Conservation (phyloP, 2,797 vertebrate species). For the Jordanella pulchra region DNA sequence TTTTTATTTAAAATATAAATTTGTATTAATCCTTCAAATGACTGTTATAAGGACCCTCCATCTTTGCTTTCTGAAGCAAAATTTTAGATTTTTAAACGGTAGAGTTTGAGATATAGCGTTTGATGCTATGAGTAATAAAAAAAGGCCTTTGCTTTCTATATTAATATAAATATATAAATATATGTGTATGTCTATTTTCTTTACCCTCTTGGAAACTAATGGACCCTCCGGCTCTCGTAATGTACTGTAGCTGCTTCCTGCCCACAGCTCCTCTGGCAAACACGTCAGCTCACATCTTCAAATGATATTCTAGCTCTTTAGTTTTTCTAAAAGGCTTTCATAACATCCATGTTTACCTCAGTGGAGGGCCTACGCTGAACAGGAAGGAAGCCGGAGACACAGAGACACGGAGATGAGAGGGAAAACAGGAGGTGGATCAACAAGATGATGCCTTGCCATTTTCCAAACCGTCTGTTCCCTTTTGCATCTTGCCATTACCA, state of each 20-base stretch:
- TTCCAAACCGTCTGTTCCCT: slow-evolving; percentile 59
- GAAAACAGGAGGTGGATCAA: slow-evolving; percentile 49
- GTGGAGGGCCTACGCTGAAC: slow-evolving; percentile 27
- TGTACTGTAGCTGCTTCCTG: slow-evolving; percentile 47
- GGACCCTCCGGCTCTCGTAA: slow-evolving; percentile 49
- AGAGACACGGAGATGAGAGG: slow-evolving; percentile 29
- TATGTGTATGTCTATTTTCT: background rate
- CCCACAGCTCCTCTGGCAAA: slow-evolving; percentile 19
- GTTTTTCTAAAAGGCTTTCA: slow-evolving; percentile 59
- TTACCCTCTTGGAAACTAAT: slow-evolving; percentile 41
- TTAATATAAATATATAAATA: slow-evolving; percentile 9
- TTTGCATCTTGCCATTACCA: slow-evolving; percentile 54
- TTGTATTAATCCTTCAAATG: background rate
- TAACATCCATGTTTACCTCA: slow-evolving; percentile 59
- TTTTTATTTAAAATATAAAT: no score
- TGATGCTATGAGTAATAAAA: no score
- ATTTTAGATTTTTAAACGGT: no score
- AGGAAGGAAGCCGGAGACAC: slow-evolving; percentile 22
- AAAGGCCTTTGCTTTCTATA: no score
- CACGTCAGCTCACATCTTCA: slow-evolving; percentile 26
- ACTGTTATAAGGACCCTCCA: no score
- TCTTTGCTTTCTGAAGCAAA: no score
- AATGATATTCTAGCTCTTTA: slow-evolving; percentile 48
- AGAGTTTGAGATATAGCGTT: no score
- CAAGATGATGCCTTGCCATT: slow-evolving; percentile 56